Base-by-base conservation (phyloP, 2,113 vertebrate species). In the Corydoras maculifer region DNA sequence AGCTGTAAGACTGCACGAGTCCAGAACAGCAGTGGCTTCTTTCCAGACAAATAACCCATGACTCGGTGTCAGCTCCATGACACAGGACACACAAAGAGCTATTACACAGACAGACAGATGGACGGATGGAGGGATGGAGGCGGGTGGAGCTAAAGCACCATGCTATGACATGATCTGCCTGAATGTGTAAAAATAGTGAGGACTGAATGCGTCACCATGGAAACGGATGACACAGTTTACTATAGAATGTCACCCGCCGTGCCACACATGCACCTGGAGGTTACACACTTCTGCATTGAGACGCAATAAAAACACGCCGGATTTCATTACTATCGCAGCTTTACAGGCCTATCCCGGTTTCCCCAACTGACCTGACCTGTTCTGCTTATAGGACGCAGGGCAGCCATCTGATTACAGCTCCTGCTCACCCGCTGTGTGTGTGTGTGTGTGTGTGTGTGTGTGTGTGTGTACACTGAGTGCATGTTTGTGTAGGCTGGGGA, bases 221-320 rank as follows among this genome's bases (percentile, higher is more conserved):
- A 63, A 71, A 62, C 60, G 9, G 31, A 71, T 71, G 60, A 55
- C 69, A 71, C 30, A 71, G 53, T 29, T n/a, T 53, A 35, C 49
- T 32, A 62, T 49, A 62, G 30, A 29, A 55, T 70, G 18, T 25
- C 18, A 25, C 14, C 14, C 49, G 15, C 48, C 48, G 53, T 53
- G 51, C 61, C 14, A 70, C 51, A 35, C 30, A 9, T 67, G 53
- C 53, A 67, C 65, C 35, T 43, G 7, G 35, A 43, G 35, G 4
- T 43, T 43, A 43, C 35, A 43, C 35, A 43, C 35, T 4, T 43
- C 35, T 8, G 35, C 35, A 5, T 5, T 43, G 35, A 43, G 35
- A 43, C 7, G 35, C 35, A 43, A 8, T 43, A 2, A 5, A 43
- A 2, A 43, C 4, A 43, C 4, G 35, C 35, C 35, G 7, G 35